Evolutionary conservation across 2,797 vertebrate genomes (phyloP).

Genomic region (Decapterus maruadsi): DNA sequence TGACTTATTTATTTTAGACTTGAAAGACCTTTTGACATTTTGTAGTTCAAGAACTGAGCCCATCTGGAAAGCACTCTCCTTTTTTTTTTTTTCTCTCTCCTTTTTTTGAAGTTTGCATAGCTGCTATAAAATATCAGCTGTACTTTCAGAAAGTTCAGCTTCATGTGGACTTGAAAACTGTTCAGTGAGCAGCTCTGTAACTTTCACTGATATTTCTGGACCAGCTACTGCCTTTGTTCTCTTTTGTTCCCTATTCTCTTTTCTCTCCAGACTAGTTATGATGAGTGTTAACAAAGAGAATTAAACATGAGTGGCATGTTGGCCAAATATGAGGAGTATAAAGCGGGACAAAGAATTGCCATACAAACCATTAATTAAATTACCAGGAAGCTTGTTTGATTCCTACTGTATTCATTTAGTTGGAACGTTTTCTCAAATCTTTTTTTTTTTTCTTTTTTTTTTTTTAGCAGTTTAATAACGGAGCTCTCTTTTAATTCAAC

Average conservation of each 20-base stretch:
- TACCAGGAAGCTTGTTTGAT: conserved; percentile 50
- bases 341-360: conserved; percentile 42
- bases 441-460: not conserved
- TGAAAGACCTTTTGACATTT: not conserved
- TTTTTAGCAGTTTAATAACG: conserved; percentile 25
- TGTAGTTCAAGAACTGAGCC: conserved; percentile 7
- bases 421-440: conserved; percentile 22
- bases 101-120: conserved; percentile 6
- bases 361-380: conserved; percentile 66
- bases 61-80: not conserved
- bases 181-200: conserved; percentile 27
- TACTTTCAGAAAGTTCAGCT: conserved; percentile 28
- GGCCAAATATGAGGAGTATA: conserved; percentile 61
- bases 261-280: conserved; percentile 42
- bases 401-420: conserved; percentile 33
- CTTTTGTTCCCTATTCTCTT: conserved; percentile 36
- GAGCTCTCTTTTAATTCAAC: conserved; percentile 18
- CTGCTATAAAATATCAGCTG: not conserved
- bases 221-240: conserved; percentile 47
- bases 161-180: conserved; percentile 17
- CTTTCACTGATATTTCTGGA: conserved; percentile 61
- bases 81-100: not conserved
- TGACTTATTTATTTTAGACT: conserved; percentile 9
- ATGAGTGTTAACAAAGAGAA: conserved; percentile 64
- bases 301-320: conserved; percentile 69